Evolutionary conservation across 2,113 vertebrate genomes (phyloP).

Genomic region (Cyprinodon variegatus): DNA sequence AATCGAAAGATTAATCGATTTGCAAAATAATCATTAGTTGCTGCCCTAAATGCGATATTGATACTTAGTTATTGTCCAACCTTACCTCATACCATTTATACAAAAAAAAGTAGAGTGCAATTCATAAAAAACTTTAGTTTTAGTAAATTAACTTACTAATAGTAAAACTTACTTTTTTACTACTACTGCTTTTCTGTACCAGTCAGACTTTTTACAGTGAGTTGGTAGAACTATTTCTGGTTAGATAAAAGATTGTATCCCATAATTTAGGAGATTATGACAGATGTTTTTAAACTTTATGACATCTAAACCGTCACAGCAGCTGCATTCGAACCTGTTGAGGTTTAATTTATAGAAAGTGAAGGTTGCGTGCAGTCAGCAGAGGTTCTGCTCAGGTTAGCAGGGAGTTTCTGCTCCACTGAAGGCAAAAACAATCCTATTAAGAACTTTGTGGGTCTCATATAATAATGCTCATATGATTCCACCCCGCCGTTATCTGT

Average conservation of each 20-base stretch:
- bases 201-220: too few species aligned
- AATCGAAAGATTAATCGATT: too few species aligned
- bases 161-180: too few species aligned
- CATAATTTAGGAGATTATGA: neutral
- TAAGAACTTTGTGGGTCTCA: neutral
- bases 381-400: neutral
- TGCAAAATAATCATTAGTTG: too few species aligned
- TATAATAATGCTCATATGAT: neutral
- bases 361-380: neutral
- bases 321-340: neutral
- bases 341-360: neutral
- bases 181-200: too few species aligned
- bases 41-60: too few species aligned
- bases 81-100: too few species aligned
- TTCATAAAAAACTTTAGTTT: too few species aligned
- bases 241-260: neutral
- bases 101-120: too few species aligned
- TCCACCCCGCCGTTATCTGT: neutral
- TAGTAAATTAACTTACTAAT: too few species aligned
- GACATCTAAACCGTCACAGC: neutral
- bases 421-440: neutral
- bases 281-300: neutral
- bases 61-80: too few species aligned
- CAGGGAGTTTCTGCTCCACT: neutral
- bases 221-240: neutral